Evolutionary conservation across 2,888 invertebrate genomes (phyloP).

Genomic region (Ditula angustiorana): DNA sequence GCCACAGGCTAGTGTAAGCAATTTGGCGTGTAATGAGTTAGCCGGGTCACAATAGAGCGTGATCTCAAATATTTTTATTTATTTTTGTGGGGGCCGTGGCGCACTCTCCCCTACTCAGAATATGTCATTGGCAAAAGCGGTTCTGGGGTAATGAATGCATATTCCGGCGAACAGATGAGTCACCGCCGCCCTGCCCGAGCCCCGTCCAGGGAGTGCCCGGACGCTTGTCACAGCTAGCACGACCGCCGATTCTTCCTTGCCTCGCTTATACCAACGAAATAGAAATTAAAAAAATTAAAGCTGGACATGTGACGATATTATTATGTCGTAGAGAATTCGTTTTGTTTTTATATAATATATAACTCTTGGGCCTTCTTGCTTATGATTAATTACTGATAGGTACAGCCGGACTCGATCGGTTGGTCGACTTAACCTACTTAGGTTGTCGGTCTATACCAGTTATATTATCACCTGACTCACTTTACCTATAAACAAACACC

Average conservation of each 20-base stretch:
- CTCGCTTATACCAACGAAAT: background rate
- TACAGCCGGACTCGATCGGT: background rate
- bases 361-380: background rate
- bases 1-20: too few relatives aligned
- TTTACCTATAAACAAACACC: background rate
- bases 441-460: slow-evolving; percentile 8
- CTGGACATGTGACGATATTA: too few relatives aligned
- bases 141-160: slow-evolving; percentile 16
- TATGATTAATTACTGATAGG: background rate
- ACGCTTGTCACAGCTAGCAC: slow-evolving; percentile 41
- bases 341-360: too few relatives aligned
- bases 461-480: slow-evolving; percentile 9
- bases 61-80: too few relatives aligned
- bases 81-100: background rate
- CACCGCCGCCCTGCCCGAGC: slow-evolving; percentile 51
- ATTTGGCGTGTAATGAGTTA: too few relatives aligned
- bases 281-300: background rate
- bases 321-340: too few relatives aligned
- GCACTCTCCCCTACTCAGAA: background rate
- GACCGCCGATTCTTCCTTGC: slow-evolving; percentile 10
- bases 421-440: slow-evolving; percentile 30
- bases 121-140: background rate
- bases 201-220: slow-evolving; percentile 49
- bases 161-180: slow-evolving; percentile 51
- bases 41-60: too few relatives aligned